Evolutionary conservation across 2,888 invertebrate species (phyloP), one percentile per base, ranked within the genome.

Genomic region (Linnaemya vulpina): DNA sequence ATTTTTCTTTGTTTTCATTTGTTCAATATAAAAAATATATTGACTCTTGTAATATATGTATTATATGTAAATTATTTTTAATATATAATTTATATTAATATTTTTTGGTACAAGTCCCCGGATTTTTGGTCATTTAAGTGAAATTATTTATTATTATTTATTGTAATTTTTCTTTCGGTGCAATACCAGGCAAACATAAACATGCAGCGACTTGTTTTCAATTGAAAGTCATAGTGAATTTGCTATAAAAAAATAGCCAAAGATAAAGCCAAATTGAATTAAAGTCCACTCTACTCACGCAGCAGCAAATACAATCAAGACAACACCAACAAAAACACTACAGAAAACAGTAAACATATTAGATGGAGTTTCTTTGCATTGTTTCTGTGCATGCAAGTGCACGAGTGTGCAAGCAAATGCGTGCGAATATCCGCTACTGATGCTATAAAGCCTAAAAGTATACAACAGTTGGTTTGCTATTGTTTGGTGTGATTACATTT

Each of bases 201-300:
- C 30, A 30, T 30, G 30, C 30, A 30, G 30, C 30, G 17, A 25
- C 25, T 60, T 38, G 63, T 58, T 68, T 63, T 13, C 30, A 84
- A 58, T 77, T 63, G 78, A 71, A 76, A 63, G 65, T 74, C 83
- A 74, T 74, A 51, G 63, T 63, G 58, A 75, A 75, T 75, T 70
- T 25, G 60, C 25, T 62, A 55, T 11, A 35, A 35, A 73, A 79
- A 67, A 60, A 8, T 2, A n/a, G 25, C 35, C 10, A 71, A 11
- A 65, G 17, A 60, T 63, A 82, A 58, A 58, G 58, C 25, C 38
- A 71, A 75, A 71, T 82, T 70, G 58, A 82, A 82, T 82, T 58
- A 71, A 58, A 71, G 17, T 68, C 40, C 49, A 60, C 40, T 25
- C 49, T 8, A 68, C 40, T 53, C 10, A 9, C 22, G 20, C 40